These are phyloP conservation scores for Plagiodera versicolora DNA, from an alignment of 2,888 invertebrate genomes.

Conservation along the genomic window DNA sequence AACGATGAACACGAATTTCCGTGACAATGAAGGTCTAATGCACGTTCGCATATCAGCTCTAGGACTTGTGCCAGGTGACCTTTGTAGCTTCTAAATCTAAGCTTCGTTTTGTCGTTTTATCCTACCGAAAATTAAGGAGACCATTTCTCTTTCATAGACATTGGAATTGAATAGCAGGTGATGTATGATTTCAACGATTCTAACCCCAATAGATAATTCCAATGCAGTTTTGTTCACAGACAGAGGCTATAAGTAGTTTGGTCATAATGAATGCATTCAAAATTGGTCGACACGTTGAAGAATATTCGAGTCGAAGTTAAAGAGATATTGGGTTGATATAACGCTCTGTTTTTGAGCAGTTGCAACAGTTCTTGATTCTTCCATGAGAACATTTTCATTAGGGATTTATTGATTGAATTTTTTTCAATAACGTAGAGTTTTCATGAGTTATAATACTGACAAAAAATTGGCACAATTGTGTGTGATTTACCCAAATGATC, in stretches of 20 bases:
- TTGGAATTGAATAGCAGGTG: conserved; percentile 47
- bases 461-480: too few relatives aligned
- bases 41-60: conserved; percentile 39
- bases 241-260: not conserved
- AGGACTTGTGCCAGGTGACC: conserved; percentile 52
- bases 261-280: conserved; percentile 7
- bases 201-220: conserved; percentile 20
- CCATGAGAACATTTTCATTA: too few relatives aligned
- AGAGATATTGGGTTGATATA: too few relatives aligned
- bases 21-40: conserved; percentile 9
- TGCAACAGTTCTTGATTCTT: too few relatives aligned
- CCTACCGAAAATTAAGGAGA: conserved; percentile 51
- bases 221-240: conserved; percentile 12
- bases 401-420: too few relatives aligned
- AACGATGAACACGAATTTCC: not conserved
- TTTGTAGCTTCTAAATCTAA: conserved; percentile 45
- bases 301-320: too few relatives aligned
- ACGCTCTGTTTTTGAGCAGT: too few relatives aligned
- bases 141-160: conserved; percentile 49
- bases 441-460: too few relatives aligned
- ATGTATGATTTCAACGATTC: conserved; percentile 34
- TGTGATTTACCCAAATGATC: too few relatives aligned
- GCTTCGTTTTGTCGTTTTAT: conserved; percentile 42
- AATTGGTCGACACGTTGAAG: too few relatives aligned
- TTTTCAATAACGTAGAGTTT: too few relatives aligned